These are phyloP conservation scores for Colius striatus DNA, from an alignment of 2,113 vertebrate genomes.

Conservation along the genomic window DNA sequence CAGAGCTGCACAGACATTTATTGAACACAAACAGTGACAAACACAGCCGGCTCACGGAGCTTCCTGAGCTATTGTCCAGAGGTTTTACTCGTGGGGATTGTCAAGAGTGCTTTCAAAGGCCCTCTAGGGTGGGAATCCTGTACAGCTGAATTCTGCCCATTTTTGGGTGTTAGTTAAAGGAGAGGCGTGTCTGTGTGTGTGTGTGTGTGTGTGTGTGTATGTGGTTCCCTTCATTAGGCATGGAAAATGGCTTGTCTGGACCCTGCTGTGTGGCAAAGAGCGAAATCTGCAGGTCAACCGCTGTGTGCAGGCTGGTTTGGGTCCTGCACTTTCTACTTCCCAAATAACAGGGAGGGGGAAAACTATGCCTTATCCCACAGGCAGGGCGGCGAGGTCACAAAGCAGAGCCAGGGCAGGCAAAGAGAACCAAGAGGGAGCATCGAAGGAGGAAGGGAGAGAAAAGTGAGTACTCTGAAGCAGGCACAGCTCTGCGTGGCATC, in stretches of 20 bases:
- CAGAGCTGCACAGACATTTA: conserved; percentile 78
- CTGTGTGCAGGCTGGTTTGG: fast-evolving
- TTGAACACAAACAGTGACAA: conserved; percentile 71
- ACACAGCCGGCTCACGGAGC: conserved; percentile 69
- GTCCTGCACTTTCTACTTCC: not conserved
- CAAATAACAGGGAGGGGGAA: not conserved
- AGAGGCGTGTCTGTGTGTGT: not conserved
- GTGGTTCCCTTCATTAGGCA: not conserved
- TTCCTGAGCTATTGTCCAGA: conserved; percentile 66
- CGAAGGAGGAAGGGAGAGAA: not conserved
- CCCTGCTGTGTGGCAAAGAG: conserved; percentile 26
- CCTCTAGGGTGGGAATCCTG: not conserved
- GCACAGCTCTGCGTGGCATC: conserved; percentile 31
- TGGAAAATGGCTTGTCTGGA: conserved; percentile 42
- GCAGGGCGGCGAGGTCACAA: not conserved
- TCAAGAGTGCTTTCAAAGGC: conserved; percentile 36
- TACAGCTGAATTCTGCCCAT: not conserved
- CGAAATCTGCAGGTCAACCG: not conserved
- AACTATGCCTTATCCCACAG: not conserved
- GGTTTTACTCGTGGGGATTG: not conserved
- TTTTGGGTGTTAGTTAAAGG: not conserved
- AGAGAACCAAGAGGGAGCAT: not conserved
- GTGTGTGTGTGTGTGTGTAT: not conserved
- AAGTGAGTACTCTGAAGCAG: conserved; percentile 31
- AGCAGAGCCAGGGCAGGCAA: conserved; percentile 6